These are phyloP conservation scores for Diabrotica undecimpunctata DNA, from an alignment of 1,140 invertebrate genomes.

Conservation along the genomic window DNA sequence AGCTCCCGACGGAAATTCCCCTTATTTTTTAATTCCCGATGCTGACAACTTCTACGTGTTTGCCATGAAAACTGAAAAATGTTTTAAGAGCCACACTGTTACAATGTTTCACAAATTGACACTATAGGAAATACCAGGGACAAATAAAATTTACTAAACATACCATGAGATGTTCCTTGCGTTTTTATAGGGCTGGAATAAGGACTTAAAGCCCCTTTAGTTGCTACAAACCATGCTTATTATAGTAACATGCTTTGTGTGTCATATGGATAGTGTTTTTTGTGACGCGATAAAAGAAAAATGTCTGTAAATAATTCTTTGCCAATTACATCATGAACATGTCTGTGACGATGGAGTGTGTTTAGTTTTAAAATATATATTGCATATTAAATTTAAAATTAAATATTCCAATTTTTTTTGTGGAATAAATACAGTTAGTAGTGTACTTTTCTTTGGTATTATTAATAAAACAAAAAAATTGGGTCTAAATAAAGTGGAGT, in stretches of 20 bases:
- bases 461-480: no score
- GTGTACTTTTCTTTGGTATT: no score
- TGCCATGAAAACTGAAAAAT: not conserved
- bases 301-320: not conserved
- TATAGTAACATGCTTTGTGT: slow-evolving; percentile 19
- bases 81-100: not conserved
- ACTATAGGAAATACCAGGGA: slow-evolving; percentile 4
- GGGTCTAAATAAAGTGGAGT: no score
- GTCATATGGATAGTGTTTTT: not conserved
- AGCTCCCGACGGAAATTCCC: no score
- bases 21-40: no score
- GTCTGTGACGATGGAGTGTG: not conserved
- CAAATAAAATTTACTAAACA: slow-evolving; percentile 28
- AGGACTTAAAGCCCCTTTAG: slow-evolving; percentile 37
- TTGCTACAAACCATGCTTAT: slow-evolving; percentile 38
- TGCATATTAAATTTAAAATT: no score
- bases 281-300: not conserved
- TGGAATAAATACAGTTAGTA: no score
- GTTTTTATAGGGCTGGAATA: slow-evolving; percentile 43
- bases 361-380: no score
- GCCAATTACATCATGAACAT: not conserved
- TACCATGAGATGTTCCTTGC: slow-evolving; percentile 39
- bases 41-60: no score
- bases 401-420: no score
- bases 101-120: not conserved